Evolutionary conservation across 2,797 vertebrate genomes (phyloP), one percentile per base, ranked within the genome.

Genomic region (Megalops cyprinoides): DNA sequence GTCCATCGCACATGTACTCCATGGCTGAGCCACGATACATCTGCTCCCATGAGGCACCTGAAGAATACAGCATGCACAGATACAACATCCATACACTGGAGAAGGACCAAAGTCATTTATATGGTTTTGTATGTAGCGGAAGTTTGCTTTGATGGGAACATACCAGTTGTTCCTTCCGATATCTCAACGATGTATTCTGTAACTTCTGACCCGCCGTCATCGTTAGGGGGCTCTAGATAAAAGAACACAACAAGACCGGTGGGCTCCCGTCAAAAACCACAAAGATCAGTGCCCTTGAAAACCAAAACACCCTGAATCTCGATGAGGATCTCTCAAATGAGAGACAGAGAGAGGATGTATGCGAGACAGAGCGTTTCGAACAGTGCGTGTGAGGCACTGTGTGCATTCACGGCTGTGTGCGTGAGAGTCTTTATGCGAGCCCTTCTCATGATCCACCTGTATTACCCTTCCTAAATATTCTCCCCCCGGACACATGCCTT

Each of bases 181-280:
- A 98, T 94, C 88, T 99, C 97, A 87, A 97, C 95, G 34, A 97
- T 86, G 1, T 98, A 99, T 1, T 96, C 96, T 46, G 93, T 96
- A 88, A 99, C 94, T 83, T 94, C 89, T 82, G 96, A 94, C 31
- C 98, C 98, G 79, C 98, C 98, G 20, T 3, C 94, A 81, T 99
- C 98, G 93, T 96, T 98, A 20, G 98, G 98, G 3, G 96, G 93
- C 84, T 98, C 98, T 99, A 83, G 69, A 85, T 75, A 78, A 82
- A 86, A 0, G 14, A 76, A 87, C 39, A 80, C 39, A 4, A 78
- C 84, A 77, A 60, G 0, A 74, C 80, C 1, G 76, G 44, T 58
- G 25, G 18, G 0, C 1, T 39, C n/a, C 53, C 1, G 60, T 31
- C 28, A 75, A 31, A 18, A 23, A 74, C 49, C 37, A 28, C 14